Evolutionary conservation across 2,113 vertebrate species (phyloP), one percentile per base, ranked within the genome.

Genomic region (Labrus mixtus): DNA sequence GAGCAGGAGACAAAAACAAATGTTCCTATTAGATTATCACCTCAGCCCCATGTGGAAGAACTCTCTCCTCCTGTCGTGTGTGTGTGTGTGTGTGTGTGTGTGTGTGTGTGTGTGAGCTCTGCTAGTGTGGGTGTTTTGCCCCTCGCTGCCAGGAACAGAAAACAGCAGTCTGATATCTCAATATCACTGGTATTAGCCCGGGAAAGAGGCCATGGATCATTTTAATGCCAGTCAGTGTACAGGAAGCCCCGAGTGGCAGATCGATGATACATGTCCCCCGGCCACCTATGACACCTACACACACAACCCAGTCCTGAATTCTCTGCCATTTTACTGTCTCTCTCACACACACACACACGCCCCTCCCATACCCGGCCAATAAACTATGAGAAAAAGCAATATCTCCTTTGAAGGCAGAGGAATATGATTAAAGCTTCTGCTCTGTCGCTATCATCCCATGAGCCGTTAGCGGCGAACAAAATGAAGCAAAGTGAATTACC

Each of bases 11-110:
- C 73, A 59, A 83, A 87, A 90, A 90, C 84, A 92, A 89, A 91
- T 89, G 82, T 84, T 77, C 81, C 84, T 68, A 91, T 93, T 93
- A 92, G 87, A 90, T 92, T 87, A 92, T 89, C 84, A 82, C 66
- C 85, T 85, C 62, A 70, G 83, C 81, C 83, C 76, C 83, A n/a
- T 12, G 75, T 79, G 57, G 72, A 85, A 83, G 76, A 83, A 86
- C 72, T 76, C 84, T 69, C 89, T 75, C 55, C 70, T 82, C 65
- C 74, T 51, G 68, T 66, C 29, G 60, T 45, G 39, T 61, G 29
- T 74, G 75, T 83, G 78, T 76, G 56, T 62, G 22, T 33, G 29
- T 33, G 29, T 33, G 29, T 33, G 29, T 33, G 29, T 33, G 29
- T 33, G 29, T 33, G 29, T 33, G 29, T 33, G 29, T 33, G 29